Conservation (phyloP, 2,888 invertebrate species). For the Petrolisthes cinctipes region DNA sequence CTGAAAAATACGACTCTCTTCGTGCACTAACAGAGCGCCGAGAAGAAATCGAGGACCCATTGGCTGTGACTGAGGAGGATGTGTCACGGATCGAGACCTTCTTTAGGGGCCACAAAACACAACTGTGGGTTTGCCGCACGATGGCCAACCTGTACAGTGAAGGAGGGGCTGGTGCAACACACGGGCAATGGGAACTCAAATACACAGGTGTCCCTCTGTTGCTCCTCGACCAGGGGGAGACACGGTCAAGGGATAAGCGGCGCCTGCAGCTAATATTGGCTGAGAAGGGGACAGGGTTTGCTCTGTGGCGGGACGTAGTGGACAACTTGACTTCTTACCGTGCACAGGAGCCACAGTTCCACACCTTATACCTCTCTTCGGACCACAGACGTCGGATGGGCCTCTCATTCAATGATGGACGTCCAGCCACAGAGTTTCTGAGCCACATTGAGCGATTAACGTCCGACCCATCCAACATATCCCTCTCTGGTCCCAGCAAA, state of each 20-base stretch:
- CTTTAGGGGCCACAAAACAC: conserved; percentile 82
- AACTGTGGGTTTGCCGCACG: conserved; percentile 82
- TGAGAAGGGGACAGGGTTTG: conserved; percentile 84
- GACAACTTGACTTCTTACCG: conserved; percentile 83
- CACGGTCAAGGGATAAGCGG: conserved; percentile 78
- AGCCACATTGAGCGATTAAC: conserved; percentile 79
- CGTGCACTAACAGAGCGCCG: conserved; percentile 54
- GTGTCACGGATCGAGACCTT: conserved; percentile 80
- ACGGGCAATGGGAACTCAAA: conserved; percentile 77
- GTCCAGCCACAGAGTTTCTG: conserved; percentile 81
- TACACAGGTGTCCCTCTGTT: conserved; percentile 85
- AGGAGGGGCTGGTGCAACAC: conserved; percentile 64
- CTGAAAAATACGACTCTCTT: conserved; percentile 65
- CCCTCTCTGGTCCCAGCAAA: conserved; percentile 79
- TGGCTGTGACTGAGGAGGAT: conserved; percentile 75
- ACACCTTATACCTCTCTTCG: conserved; percentile 83
- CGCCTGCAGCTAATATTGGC: conserved; percentile 80
- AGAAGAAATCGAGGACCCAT: conserved; percentile 56
- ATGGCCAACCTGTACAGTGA: conserved; percentile 80
- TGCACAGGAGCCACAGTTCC: conserved; percentile 78
- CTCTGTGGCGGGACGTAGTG: conserved; percentile 84
- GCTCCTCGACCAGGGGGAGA: conserved; percentile 82
- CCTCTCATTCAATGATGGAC: conserved; percentile 82
- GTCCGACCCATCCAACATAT: conserved; percentile 83
- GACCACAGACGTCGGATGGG: conserved; percentile 84